A percentile compares a stretch with the other conserved stretches of the same genome.
Conservation (phyloP, 2,888 invertebrate species). For the Malacosoma neustria region DNA sequence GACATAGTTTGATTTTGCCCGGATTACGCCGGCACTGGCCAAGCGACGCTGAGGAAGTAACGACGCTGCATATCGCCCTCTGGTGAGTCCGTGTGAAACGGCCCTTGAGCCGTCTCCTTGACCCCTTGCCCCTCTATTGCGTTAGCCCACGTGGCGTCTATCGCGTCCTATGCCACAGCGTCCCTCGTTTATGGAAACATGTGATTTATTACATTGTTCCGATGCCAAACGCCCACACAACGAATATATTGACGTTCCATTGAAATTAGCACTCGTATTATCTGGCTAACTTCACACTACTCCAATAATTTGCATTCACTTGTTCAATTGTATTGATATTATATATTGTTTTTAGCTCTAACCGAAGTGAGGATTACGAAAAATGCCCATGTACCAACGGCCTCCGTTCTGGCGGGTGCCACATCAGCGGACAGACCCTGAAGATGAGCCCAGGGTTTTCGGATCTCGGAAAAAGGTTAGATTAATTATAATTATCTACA, state of each 20-base stretch:
- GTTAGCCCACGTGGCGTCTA: constrained; percentile 24
- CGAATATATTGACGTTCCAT: not conserved
- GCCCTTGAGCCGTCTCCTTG: constrained; percentile 12
- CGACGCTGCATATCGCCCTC: constrained; percentile 45
- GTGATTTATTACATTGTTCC: constrained; percentile 39
- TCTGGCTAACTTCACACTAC: not conserved
- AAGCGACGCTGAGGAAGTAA: constrained; percentile 38
- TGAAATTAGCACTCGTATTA: not conserved
- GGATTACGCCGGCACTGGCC: constrained; percentile 56
- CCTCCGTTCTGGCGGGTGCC: constrained; percentile 78
- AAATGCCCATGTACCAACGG: constrained; percentile 75
- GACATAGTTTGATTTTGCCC: constrained; percentile 58
- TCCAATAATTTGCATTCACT: not conserved
- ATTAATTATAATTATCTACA: not conserved
- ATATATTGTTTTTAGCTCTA: constrained; percentile 3
- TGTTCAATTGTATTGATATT: not conserved
- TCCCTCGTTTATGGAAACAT: constrained; percentile 33
- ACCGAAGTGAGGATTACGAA: constrained; percentile 11
- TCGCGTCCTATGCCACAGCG: constrained; percentile 18
- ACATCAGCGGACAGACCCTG: constrained; percentile 56
- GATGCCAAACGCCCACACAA: constrained; percentile 44
- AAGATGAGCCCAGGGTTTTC: constrained; percentile 44
- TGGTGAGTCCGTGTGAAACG: constrained; percentile 42
- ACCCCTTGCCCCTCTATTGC: constrained; percentile 19
- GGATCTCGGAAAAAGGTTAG: constrained; percentile 37